Conservation (phyloP, 1,140 invertebrate genomes). For the Drosophila elegans region DNA sequence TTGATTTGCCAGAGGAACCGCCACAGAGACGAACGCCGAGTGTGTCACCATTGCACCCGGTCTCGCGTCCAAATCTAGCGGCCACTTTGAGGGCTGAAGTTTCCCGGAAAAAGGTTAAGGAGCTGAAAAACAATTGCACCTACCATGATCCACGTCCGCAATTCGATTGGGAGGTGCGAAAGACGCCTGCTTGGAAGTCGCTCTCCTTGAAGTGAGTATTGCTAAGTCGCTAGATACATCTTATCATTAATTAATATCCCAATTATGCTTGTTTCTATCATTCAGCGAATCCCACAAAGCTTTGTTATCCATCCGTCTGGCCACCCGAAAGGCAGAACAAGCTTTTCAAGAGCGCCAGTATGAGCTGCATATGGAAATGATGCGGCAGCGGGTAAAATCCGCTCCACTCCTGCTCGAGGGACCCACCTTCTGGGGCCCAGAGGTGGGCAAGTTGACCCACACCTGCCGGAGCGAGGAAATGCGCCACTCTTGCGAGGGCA, state of each 20-base stretch:
- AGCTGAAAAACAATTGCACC: conserved; percentile 78
- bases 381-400: conserved; percentile 80
- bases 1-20: conserved; percentile 31
- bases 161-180: conserved; percentile 80
- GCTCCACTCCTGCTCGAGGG: conserved; percentile 81
- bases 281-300: conserved; percentile 78
- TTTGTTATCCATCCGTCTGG: conserved; percentile 71
- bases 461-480: conserved; percentile 66
- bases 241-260: background rate
- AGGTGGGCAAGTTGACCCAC: conserved; percentile 78
- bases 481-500: conserved; percentile 65
- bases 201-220: conserved; percentile 72
- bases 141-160: conserved; percentile 65
- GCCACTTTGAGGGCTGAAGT: conserved; percentile 79
- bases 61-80: conserved; percentile 79
- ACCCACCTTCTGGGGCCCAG: conserved; percentile 75
- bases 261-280: background rate
- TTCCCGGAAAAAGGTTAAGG: conserved; percentile 73
- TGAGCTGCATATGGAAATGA: conserved; percentile 81
- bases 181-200: conserved; percentile 83
- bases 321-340: conserved; percentile 83
- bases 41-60: conserved; percentile 76
- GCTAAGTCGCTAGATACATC: background rate
- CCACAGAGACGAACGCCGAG: conserved; percentile 30
- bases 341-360: conserved; percentile 77